Evolutionary conservation across 2,797 vertebrate species (phyloP), one percentile per base, ranked within the genome.

Genomic region (Hyperoplus immaculatus): DNA sequence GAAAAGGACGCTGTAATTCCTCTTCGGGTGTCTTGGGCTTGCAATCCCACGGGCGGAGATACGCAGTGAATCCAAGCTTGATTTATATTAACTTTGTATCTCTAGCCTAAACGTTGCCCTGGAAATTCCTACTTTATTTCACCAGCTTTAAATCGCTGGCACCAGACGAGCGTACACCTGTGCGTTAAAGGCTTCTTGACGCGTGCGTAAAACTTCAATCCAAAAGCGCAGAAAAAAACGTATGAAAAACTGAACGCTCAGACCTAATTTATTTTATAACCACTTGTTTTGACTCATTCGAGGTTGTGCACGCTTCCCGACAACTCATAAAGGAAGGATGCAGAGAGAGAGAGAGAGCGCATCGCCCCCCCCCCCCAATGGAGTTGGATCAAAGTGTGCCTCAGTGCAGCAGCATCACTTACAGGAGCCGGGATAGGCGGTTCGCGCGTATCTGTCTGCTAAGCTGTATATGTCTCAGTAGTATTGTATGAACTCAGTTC

Each of bases 401-500:
- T 94, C 89, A 90, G 91, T 93, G 93, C 91, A 93, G 93, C 91
- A 93, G 95, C 95, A 94, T 95, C 95, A 94, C 94, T 95, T 92
- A 93, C 94, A 91, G 92, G 87, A 93, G 93, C 94, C 84, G 91
- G 89, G 91, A 94, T 88, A 93, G 93, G 91, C 93, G 94, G 90
- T 93, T 88, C 91, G 92, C 29, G 90, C 89, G 93, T 92, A 92
- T 94, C 93, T 92, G 92, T 93, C 90, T 93, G 93, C 94, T 93
- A 89, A 94, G 94, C 95, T 94, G 92, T 90, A 77, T 93, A 92
- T 90, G 93, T 94, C 93, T 95, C 93, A 90, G 94, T 95, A 94
- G 95, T 95, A 95, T 95, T 95, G 96, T 92, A 93, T 95, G 95
- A 92, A 90, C 94, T 92, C 89, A 76, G 94, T 93, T 91, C 87